Evolutionary conservation across 2,797 vertebrate genomes (phyloP), one percentile per base, ranked within the genome.

Genomic region (Cuculus canorus): DNA sequence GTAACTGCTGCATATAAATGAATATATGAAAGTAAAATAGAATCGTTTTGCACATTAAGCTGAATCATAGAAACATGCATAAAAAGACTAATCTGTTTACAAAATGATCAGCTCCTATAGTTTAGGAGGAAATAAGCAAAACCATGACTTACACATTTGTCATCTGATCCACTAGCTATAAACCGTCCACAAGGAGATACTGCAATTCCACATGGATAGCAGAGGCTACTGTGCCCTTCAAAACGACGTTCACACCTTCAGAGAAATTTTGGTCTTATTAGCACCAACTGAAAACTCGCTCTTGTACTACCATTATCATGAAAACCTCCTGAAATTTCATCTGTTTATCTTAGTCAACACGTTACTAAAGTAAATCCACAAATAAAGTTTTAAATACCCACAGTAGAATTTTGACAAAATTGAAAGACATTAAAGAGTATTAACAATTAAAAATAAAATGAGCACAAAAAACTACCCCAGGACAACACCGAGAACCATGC

Each of bases 141-240:
- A 84, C 11, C 7, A 16, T 22, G 56, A 98, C 99, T 96, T 96
- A 99, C 99, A 14, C 97, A 98, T 97, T 98, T 99, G 96, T 99
- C 98, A 92, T 99, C 99, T 5, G 99, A 99, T 56, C 99, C 99
- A 52, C 98, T 98, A 21, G 98, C 98, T 94, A 99, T 97, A 52
- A 98, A 98, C 5, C 93, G 97, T 12, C 99, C 99, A n/a, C 99
- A 99, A 4, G 99, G 98, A 30, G 99, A 99, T 66, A 99, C 76
- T 45, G 98, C 97, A 56, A 98, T 96, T 33, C 98, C 97, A 90
- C 99, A 99, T 0, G 98, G 98, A 63, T 98, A 98, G 94, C 98
- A 97, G 28, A 97, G 97, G 92, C 97, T 98, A 7, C 97, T 72
- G 61, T 99, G 98, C 63, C 98, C 98, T 68, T 99, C 98, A 84